Evolutionary conservation across 2,797 vertebrate genomes (phyloP).

Genomic region (Pangasius djambal): DNA sequence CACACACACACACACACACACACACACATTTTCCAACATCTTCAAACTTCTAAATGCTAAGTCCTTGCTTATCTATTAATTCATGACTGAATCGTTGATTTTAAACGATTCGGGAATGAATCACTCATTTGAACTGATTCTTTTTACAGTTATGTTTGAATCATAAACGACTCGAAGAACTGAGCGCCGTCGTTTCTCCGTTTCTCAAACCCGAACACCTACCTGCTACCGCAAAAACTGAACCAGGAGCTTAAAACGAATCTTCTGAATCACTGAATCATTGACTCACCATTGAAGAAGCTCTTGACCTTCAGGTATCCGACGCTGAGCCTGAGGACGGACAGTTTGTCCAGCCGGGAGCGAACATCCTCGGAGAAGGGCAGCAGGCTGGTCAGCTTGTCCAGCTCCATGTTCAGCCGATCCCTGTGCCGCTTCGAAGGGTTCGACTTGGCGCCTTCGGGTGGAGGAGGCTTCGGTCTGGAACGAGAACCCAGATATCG

Average conservation of each 20-base stretch:
- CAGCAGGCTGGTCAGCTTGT: conserved; percentile 79
- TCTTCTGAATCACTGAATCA: background rate
- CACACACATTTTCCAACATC: background rate
- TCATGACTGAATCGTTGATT: background rate
- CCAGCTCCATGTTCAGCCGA: conserved; percentile 81
- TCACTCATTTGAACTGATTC: background rate
- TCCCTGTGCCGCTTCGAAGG: conserved; percentile 84
- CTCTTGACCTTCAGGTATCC: conserved; percentile 85
- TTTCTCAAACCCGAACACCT: too few relatives aligned
- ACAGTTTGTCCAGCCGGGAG: conserved; percentile 82
- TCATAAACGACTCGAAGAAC: background rate
- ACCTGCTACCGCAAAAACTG: background rate
- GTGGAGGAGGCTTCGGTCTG: conserved; percentile 73
- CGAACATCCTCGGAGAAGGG: conserved; percentile 81
- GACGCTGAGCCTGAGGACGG: conserved; percentile 80
- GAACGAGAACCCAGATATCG: background rate
- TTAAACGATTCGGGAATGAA: background rate
- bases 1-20: background rate
- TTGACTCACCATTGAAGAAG: conserved; percentile 79
- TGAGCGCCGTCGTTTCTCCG: background rate
- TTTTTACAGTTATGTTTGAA: background rate
- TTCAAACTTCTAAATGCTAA: background rate
- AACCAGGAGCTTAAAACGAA: background rate
- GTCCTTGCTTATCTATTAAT: background rate
- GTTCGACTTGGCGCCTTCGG: conserved; percentile 79